Percentiles rank a stretch among this genome's conserved stretches.
phyloP scores from a whole-genome alignment of 2,888 invertebrate species.

The Omphaloscelis lunosa region DNA sequence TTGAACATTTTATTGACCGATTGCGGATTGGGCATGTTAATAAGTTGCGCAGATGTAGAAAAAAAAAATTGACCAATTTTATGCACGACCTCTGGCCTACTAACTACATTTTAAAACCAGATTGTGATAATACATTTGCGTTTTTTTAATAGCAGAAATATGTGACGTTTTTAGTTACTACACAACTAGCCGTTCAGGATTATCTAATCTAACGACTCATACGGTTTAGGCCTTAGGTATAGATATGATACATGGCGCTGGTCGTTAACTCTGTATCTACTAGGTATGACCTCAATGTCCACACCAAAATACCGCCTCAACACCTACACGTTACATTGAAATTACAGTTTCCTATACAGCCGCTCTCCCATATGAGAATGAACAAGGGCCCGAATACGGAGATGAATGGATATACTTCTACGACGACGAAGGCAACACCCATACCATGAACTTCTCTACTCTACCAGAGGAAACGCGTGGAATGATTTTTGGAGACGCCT shows the following conservation, averaged over 20 bases:
- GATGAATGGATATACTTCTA: constrained; percentile 86
- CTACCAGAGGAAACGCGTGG: constrained; percentile 76
- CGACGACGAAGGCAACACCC: constrained; percentile 83
- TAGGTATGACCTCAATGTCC: background rate
- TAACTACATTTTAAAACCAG: no score
- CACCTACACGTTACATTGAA: constrained; percentile 14
- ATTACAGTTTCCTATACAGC: constrained; percentile 62
- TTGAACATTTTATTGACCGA: background rate
- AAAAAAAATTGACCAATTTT: background rate
- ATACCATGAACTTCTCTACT: constrained; percentile 81
- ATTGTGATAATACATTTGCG: background rate
- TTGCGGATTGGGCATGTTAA: background rate
- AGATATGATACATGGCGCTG: background rate
- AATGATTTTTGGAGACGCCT: constrained; percentile 80
- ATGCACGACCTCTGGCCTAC: no score
- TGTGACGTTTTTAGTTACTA: background rate
- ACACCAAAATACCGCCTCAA: background rate
- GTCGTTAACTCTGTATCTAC: background rate
- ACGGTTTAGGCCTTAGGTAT: background rate
- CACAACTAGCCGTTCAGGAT: background rate
- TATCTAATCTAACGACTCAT: background rate
- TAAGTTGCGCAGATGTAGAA: background rate
- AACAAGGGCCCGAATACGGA: constrained; percentile 81
- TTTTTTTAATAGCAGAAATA: background rate
- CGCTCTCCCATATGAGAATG: constrained; percentile 70